Evolutionary conservation across 2,888 invertebrate genomes (phyloP).

Genomic region (Tiphia femorata): DNA sequence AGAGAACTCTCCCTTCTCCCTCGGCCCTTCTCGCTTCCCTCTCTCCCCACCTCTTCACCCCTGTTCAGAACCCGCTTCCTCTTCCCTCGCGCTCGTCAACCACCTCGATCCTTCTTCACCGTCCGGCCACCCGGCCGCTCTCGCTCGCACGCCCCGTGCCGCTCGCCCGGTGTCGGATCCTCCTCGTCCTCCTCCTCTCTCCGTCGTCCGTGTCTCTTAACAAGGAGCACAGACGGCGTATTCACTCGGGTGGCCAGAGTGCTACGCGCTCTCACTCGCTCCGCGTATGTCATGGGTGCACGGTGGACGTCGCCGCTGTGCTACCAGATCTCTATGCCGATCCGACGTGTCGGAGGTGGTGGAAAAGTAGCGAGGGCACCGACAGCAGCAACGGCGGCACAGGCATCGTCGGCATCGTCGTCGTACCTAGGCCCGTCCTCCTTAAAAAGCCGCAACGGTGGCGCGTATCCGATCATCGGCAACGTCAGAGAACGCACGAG

Average conservation of each 20-base stretch:
- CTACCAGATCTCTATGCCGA: conserved; percentile 52
- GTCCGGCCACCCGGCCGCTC: conserved; percentile 11
- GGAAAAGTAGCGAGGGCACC: conserved; percentile 10
- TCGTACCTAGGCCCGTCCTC: no score
- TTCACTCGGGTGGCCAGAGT: conserved; percentile 46
- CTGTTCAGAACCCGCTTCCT: conserved; percentile 7
- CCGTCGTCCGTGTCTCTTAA: conserved; percentile 19
- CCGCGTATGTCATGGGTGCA: conserved; percentile 64
- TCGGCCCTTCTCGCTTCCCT: conserved; percentile 10
- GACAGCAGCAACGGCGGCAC: conserved; percentile 9
- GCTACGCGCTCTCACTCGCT: conserved; percentile 58
- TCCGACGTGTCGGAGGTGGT: conserved; percentile 32
- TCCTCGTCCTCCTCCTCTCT: not conserved
- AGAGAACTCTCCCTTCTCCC: conserved; percentile 1
- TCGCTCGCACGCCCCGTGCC: conserved; percentile 22
- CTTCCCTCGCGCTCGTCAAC: not conserved
- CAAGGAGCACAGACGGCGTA: conserved; percentile 34
- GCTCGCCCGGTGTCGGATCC: no score
- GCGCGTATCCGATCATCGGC: no score
- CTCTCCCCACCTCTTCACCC: conserved; percentile 17
- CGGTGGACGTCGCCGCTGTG: conserved; percentile 53
- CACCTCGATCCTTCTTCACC: not conserved
- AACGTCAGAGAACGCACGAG: not conserved
- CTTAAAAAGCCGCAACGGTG: no score
- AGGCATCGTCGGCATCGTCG: not conserved